These are phyloP conservation scores for Chloropsis cyanopogon DNA, from an alignment of 2,113 vertebrate genomes.

Conservation along the genomic window DNA sequence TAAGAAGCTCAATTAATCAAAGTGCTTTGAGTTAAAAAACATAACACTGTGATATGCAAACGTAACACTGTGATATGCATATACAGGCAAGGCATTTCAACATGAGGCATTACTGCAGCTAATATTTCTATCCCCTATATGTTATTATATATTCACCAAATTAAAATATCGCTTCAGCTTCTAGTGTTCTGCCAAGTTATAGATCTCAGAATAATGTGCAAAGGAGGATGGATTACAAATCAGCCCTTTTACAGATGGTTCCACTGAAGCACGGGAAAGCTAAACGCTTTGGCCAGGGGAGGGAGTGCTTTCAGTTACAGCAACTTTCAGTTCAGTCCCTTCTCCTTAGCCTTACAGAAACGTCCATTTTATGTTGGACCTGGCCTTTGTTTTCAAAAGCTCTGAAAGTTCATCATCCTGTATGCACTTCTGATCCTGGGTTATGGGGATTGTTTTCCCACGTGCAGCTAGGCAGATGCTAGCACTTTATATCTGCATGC, in stretches of 20 bases:
- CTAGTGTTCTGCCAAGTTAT: neutral
- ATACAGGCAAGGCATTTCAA: neutral
- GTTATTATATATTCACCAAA: neutral
- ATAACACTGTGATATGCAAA: neutral
- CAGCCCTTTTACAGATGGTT: neutral
- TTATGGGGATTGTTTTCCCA: neutral
- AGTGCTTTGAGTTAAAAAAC: neutral
- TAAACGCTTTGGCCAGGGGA: conserved; percentile 32
- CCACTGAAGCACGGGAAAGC: neutral
- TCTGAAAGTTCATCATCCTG: neutral
- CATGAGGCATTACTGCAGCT: neutral
- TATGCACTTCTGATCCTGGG: neutral
- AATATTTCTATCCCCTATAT: neutral
- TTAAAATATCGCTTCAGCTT: neutral
- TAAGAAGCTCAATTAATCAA: neutral
- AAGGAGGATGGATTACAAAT: neutral
- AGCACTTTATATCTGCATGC: neutral
- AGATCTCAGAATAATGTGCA: neutral
- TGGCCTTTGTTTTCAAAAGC: neutral
- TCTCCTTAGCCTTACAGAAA: neutral
- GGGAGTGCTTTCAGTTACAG: conserved; percentile 14
- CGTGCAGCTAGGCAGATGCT: neutral
- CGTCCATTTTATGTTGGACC: neutral
- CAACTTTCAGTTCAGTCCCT: neutral
- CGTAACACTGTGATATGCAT: neutral